A percentile compares a stretch with the other conserved stretches of the same genome.
phyloP scores from a whole-genome alignment of 92 coral and sea anemone species.

The Porites lobata region DNA sequence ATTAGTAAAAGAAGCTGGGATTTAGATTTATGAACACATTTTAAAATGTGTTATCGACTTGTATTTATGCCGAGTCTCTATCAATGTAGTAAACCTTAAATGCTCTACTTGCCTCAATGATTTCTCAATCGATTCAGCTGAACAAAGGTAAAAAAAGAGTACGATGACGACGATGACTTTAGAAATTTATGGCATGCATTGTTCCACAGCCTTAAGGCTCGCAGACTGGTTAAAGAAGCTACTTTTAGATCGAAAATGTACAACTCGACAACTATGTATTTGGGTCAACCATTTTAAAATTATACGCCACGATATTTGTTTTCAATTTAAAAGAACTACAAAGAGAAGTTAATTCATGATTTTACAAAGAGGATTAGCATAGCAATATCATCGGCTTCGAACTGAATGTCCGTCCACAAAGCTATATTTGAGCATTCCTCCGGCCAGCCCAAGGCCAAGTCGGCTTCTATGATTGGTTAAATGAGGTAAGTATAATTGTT shows the following conservation, averaged over 20 bases:
- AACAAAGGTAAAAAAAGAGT: not conserved
- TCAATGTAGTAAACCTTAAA: not conserved
- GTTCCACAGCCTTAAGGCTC: too few relatives aligned
- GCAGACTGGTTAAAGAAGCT: too few relatives aligned
- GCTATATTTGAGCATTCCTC: not conserved
- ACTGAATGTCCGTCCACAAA: constrained; percentile 18
- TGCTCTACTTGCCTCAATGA: not conserved
- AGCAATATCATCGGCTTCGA: constrained; percentile 7
- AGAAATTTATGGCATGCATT: too few relatives aligned
- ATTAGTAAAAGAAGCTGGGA: too few relatives aligned
- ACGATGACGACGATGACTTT: too few relatives aligned
- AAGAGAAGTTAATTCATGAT: not conserved
- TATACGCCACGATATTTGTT: not conserved
- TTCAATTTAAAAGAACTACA: not conserved
- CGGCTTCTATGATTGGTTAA: constrained; percentile 24
- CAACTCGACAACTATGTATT: not conserved
- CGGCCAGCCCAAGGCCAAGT: constrained; percentile 1
- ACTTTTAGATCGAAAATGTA: constrained; percentile 1
- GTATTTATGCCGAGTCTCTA: not conserved
- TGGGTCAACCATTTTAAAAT: not conserved
- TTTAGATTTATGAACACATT: too few relatives aligned
- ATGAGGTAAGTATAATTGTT: not conserved
- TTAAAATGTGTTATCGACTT: too few relatives aligned
- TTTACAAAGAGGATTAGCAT: not conserved
- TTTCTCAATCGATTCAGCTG: not conserved